phyloP scores from a whole-genome alignment of 1,140 invertebrate genomes.

The Tetragnatha versicolor region DNA sequence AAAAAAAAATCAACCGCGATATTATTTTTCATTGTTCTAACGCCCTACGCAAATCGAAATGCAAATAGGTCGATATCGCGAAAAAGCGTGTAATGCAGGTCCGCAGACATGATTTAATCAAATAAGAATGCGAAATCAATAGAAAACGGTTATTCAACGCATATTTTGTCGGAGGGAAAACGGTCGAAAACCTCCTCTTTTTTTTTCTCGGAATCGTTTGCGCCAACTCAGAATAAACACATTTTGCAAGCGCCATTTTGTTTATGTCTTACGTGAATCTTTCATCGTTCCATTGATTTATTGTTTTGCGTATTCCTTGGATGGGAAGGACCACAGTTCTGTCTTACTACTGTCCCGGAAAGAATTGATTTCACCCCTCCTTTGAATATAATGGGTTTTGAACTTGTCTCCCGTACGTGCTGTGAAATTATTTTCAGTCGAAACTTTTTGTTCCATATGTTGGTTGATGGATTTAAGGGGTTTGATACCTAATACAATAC shows the following conservation, averaged over 20 bases:
- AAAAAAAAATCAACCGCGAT: too few relatives aligned
- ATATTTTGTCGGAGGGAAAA: constrained; percentile 20
- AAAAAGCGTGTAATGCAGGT: constrained; percentile 26
- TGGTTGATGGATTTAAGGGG: too few relatives aligned
- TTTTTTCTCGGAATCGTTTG: constrained; percentile 15
- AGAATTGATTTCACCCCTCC: constrained; percentile 20
- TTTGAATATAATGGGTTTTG: constrained; percentile 32
- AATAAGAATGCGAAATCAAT: constrained; percentile 32
- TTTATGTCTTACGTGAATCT: constrained; percentile 22
- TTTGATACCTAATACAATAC: too few relatives aligned
- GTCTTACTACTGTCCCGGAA: background rate
- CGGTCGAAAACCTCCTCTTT: constrained; percentile 9
- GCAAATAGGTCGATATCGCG: too few relatives aligned
- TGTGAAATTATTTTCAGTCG: too few relatives aligned
- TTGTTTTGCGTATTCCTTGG: constrained; percentile 13
- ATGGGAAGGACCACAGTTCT: background rate
- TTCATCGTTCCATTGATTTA: constrained; percentile 36
- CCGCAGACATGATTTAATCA: constrained; percentile 27
- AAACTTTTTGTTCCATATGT: too few relatives aligned
- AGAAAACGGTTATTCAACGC: constrained; percentile 12
- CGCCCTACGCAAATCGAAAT: too few relatives aligned
- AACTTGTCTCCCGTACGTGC: too few relatives aligned
- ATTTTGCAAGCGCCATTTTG: constrained; percentile 26
- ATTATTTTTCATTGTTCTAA: too few relatives aligned
- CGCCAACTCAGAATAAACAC: constrained; percentile 7